Base-by-base conservation (phyloP, 2,888 invertebrate species). In the Caenorhabditis wallacei region DNA sequence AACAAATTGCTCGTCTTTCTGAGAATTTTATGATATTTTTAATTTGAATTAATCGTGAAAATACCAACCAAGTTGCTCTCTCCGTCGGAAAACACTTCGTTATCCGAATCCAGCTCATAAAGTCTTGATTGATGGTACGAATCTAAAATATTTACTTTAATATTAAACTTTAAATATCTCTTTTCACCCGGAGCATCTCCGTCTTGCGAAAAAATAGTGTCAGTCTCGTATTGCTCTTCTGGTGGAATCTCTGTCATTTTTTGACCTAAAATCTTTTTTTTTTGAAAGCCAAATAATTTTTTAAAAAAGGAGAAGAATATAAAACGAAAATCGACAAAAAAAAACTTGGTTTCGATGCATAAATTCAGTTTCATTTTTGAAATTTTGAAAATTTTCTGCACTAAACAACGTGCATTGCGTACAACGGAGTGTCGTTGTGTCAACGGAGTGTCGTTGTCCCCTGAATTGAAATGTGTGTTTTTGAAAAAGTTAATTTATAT, bases 191-290 rank as follows among this genome's bases (percentile, higher is more conserved):
- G 66, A 8, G 37, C 26, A 20, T 80, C 80, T 37, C 71, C 80
- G 20, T 72, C 80, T 59, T 80, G 80, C 1, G 80, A 80, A 22
- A 80, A 80, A 66, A 80, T 80, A 16, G 80, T 80, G 51, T 80
- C 80, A 24, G 80, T 80, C 22, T 80, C 80, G 26, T 80, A 80
- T 54, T 68, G 72, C 20, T 80, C 72, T 53, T 72, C 72, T 0
- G 46, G 48, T 16, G 72, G 72, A 35, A 80, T 46, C 1, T 22
- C 18, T 0, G 18, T 35, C 80, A 80, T 80, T 53, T 43, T 68
- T 4, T 5, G 30, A 5, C 30, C 8, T 3, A 8, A n/a, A 43
- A 43, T 43, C 43, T 43, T n/a, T n/a, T n/a, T n/a, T n/a, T n/a
- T n/a, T n/a, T n/a, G n/a, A n/a, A n/a, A n/a, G 43, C 5, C 3